phyloP scores from a whole-genome alignment of 2,113 vertebrate genomes.

The Peromyscus californicus region DNA sequence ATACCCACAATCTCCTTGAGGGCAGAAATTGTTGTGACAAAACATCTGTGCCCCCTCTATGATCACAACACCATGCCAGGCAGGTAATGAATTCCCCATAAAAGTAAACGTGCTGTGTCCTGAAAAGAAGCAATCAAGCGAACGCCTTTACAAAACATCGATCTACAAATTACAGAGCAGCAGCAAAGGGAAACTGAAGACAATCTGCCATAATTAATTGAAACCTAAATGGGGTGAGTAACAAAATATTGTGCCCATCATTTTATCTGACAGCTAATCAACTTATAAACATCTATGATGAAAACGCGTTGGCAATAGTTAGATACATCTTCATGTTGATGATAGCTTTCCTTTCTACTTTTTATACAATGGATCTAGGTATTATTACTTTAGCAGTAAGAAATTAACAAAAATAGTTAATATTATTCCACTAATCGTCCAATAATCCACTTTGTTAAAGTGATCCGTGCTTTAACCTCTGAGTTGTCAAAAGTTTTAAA shows the following conservation, averaged over 20 bases:
- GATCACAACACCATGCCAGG: constrained; percentile 9
- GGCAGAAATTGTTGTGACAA: constrained; percentile 63
- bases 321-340: neutral
- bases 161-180: constrained; percentile 71
- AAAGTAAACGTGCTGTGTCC: constrained; percentile 23
- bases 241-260: constrained; percentile 62
- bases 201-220: constrained; percentile 56
- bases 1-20: constrained; percentile 67
- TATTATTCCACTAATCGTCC: neutral
- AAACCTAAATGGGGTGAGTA: constrained; percentile 63
- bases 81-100: constrained; percentile 67
- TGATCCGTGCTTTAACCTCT: neutral
- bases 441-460: constrained; percentile 1
- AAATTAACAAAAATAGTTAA: constrained; percentile 22
- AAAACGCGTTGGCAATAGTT: constrained; percentile 29
- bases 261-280: constrained; percentile 62
- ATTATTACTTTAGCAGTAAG: neutral
- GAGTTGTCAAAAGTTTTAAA: neutral
- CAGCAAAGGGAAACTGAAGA: constrained; percentile 63
- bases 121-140: constrained; percentile 63
- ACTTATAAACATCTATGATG: constrained; percentile 38
- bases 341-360: neutral
- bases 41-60: constrained; percentile 35
- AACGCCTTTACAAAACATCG: constrained; percentile 49
- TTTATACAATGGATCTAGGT: neutral